Percentiles rank a stretch among this genome's conserved stretches.
Conservation (phyloP, 1,140 invertebrate genomes). For the Habropoda laboriosa region DNA sequence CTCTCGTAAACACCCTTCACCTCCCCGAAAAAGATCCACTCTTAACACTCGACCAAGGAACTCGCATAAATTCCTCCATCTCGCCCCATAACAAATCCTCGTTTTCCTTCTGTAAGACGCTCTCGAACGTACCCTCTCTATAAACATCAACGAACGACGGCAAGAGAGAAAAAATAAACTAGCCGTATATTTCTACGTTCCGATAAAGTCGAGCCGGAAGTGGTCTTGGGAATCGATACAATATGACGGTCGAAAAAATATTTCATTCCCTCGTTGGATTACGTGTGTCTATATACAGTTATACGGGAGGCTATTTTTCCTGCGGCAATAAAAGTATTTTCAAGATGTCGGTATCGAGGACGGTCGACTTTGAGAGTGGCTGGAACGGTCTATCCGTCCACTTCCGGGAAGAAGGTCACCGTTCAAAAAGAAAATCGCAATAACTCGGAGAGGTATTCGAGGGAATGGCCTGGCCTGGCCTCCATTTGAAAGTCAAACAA, state of each 20-base stretch:
- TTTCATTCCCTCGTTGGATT: background rate
- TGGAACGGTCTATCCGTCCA: background rate
- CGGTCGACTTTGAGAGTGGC: background rate
- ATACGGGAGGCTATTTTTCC: background rate
- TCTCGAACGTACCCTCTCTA: background rate
- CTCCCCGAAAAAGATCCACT: background rate
- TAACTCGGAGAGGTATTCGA: slow-evolving; percentile 28
- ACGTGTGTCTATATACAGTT: background rate
- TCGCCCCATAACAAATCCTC: background rate
- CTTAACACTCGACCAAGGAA: background rate
- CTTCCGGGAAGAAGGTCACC: background rate
- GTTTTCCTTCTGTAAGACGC: background rate
- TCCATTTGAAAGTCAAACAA: slow-evolving; percentile 70
- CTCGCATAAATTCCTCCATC: background rate
- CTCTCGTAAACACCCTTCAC: background rate
- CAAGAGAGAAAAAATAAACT: background rate
- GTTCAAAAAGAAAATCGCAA: slow-evolving; percentile 40
- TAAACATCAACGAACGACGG: background rate
- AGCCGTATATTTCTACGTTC: background rate
- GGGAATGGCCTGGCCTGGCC: slow-evolving; percentile 1
- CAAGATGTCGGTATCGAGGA: background rate
- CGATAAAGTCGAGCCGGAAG: background rate
- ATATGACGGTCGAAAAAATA: background rate
- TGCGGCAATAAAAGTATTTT: background rate
- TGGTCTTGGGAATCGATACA: background rate